A percentile compares a stretch with the other conserved stretches of the same genome.
These are phyloP conservation scores for Branchinecta lynchi DNA, from an alignment of 1,140 invertebrate species.

Conservation along the genomic window DNA sequence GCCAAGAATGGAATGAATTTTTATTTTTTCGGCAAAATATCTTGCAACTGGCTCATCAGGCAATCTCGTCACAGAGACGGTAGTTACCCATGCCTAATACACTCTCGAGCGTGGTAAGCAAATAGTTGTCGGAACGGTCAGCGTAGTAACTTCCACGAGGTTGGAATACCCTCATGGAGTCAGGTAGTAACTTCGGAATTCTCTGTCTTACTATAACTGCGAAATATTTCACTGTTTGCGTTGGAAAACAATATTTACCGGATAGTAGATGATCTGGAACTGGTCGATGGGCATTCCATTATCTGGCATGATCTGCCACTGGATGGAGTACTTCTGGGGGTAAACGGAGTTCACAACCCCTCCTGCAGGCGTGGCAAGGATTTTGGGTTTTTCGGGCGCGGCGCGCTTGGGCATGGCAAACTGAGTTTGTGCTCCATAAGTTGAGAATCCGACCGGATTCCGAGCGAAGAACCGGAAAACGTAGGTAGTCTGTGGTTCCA, in stretches of 20 bases:
- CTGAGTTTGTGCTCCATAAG: conserved; percentile 21
- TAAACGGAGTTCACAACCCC: conserved; percentile 38
- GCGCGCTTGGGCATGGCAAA: conserved; percentile 42
- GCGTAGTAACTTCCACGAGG: too few relatives aligned
- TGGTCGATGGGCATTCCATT: conserved; percentile 73
- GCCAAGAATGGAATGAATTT: too few relatives aligned
- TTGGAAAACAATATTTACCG: conserved; percentile 39
- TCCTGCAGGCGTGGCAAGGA: conserved; percentile 29
- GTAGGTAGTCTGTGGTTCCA: conserved; percentile 61
- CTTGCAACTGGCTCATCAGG: too few relatives aligned
- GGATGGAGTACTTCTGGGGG: conserved; percentile 56
- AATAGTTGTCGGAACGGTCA: too few relatives aligned
- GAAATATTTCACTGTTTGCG: too few relatives aligned
- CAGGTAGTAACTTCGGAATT: too few relatives aligned
- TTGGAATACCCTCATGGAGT: too few relatives aligned
- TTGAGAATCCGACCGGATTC: conserved; percentile 55
- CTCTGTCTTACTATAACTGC: too few relatives aligned
- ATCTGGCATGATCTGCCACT: conserved; percentile 63
- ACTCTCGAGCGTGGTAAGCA: too few relatives aligned
- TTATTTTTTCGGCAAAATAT: too few relatives aligned
- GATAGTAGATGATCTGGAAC: conserved; percentile 63
- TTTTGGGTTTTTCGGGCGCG: conserved; percentile 35
- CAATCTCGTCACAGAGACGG: too few relatives aligned
- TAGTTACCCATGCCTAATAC: too few relatives aligned
- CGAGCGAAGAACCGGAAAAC: conserved; percentile 65